Base-by-base conservation (phyloP, 2,888 invertebrate genomes). In the Platycheirus rosarum region DNA sequence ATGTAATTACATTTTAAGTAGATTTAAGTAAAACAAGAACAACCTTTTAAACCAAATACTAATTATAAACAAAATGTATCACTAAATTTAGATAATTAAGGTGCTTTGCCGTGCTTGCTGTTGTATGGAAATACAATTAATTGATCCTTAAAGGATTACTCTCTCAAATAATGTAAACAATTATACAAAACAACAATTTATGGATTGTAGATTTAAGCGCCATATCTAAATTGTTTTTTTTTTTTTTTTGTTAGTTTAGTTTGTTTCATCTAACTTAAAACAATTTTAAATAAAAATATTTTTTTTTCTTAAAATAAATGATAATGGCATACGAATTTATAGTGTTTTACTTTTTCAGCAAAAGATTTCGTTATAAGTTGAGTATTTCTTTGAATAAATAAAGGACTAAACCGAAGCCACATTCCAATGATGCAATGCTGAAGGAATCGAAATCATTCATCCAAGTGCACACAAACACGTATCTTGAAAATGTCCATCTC, bases 71-170 rank as follows among this genome's bases (percentile, higher is more conserved):
- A 26, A 37, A 37, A 55, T 35, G 13, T 8, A 26, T 42, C 42
- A 35, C 11, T n/a, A 35, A 40, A 35, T 49, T 16, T 29, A 70
- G 23, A 13, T 37, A 37, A 1, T 26, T 66, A 60, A 70, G 70
- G 76, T 80, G 76, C 65, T 70, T 70, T 70, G 76, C 70, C 70
- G 60, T 70, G 65, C 65, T 80, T 76, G 75, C 76, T 60, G 55
- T 40, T 55, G 37, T 66, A 49, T 76, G 76, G 66, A 66, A 37
- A 68, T 80, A 76, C 32, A 76, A 57, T 49, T 49, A 63, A 57
- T 69, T 60, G 65, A 69, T 80, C 80, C 80, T 80, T 51, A 80
- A 80, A 80, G 80, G 80, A 80, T 68, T 63, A 70, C 29, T 35
- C 46, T 60, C 66, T 62, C 40, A 55, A 62, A 57, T 40, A 44